Base-by-base conservation (phyloP, 2,888 invertebrate genomes). In the Dryomyza anilis region DNA sequence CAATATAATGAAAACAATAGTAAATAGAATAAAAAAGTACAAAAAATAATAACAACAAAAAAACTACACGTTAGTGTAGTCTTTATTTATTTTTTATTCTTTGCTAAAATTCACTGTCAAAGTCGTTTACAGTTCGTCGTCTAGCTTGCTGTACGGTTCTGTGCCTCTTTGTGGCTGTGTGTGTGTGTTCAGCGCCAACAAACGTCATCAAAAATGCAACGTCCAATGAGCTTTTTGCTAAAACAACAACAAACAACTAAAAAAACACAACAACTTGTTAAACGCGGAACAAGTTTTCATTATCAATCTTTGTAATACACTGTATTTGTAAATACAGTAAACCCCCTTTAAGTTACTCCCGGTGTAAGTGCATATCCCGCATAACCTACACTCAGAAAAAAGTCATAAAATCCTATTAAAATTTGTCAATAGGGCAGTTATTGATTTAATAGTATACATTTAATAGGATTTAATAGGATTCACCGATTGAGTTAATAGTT, bases 101-200 rank as follows among this genome's bases (percentile, higher is more conserved):
- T n/a, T 19, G 7, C 33, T 57, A 8, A n/a, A 59, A 60, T 72
- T 72, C 72, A 75, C 68, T 77, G 74, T 74, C 73, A 74, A 74
- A 71, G 73, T 70, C 72, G 72, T 68, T 70, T 66, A 69, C 65
- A 63, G n/a, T n/a, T 55, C 67, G 63, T 60, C 63, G 23, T 48
- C 23, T 12, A 12, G 7, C 12, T 50, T 12, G 25, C 39, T 56
- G 56, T 25, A 25, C 23, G 56, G 12, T 50, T n/a, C n/a, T n/a
- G n/a, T n/a, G n/a, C n/a, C n/a, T n/a, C n/a, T n/a, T n/a, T n/a
- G n/a, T n/a, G n/a, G n/a, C n/a, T n/a, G n/a, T n/a, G n/a, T n/a
- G n/a, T n/a, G n/a, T n/a, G n/a, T n/a, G n/a, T n/a, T n/a, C n/a
- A n/a, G n/a, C n/a, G 48, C 57, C 43, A 19, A 23, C 7, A 64